Evolutionary conservation across 2,888 invertebrate species (phyloP).

Genomic region (Caenorhabditis sp.): DNA sequence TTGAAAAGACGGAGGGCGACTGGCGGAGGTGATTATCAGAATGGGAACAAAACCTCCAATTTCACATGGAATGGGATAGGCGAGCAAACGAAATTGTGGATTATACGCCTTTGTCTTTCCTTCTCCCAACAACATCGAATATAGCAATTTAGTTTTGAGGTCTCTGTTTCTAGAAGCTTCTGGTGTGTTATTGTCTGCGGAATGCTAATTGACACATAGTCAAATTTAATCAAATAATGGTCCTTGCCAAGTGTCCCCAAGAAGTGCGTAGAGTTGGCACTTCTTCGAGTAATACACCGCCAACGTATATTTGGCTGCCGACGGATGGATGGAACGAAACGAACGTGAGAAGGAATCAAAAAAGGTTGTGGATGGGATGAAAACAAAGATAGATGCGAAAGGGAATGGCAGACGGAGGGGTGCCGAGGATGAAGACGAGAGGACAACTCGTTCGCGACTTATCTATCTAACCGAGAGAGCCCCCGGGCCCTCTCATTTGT

Average conservation of each 20-base stretch:
- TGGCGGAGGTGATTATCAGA: constrained; percentile 8
- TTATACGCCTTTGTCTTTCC: constrained; percentile 23
- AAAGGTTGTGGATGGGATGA: constrained; percentile 22
- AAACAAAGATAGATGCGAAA: constrained; percentile 12
- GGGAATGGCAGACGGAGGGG: neutral
- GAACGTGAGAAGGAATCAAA: constrained; percentile 7
- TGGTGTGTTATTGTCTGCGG: constrained; percentile 51
- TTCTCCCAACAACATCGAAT: constrained; percentile 48
- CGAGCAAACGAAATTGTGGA: constrained; percentile 3
- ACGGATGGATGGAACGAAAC: neutral
- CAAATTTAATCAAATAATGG: constrained; percentile 59
- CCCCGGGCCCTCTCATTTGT: constrained; percentile 12
- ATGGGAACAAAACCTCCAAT: neutral
- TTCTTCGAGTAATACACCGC: too few species aligned
- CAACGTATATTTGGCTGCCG: neutral
- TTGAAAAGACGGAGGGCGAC: neutral
- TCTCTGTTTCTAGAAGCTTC: constrained; percentile 8
- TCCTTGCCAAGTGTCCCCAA: constrained; percentile 8
- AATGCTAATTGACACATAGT: constrained; percentile 56
- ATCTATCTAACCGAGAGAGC: constrained; percentile 28
- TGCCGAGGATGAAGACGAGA: constrained; percentile 1
- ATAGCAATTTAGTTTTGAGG: constrained; percentile 43
- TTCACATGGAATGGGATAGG: constrained; percentile 2
- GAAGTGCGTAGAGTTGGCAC: neutral
- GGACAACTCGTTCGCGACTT: constrained; percentile 40